A percentile compares a stretch with the other conserved stretches of the same genome.
Evolutionary conservation across 30 jellyfish, hydroid and myxozoan genomes (phyloP).

Genomic region (Turritopsis rubra): DNA sequence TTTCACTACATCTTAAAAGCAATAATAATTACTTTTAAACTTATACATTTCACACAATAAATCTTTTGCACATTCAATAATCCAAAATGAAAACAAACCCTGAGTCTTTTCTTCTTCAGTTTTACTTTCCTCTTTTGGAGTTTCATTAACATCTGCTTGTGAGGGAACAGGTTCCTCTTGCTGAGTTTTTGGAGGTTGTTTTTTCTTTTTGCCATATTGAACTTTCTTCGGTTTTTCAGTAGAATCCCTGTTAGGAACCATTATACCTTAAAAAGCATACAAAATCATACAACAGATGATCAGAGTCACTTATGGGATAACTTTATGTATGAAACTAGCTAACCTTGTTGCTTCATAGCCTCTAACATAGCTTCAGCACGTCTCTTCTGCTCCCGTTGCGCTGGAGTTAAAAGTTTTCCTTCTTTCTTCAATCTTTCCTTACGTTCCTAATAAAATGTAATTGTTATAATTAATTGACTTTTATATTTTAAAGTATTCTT

Average conservation of each 20-base stretch:
- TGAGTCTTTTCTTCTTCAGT: constrained; percentile 10
- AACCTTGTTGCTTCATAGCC: constrained; percentile 88
- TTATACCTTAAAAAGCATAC: constrained; percentile 3
- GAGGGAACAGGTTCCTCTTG: constrained; percentile 14
- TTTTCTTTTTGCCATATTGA: constrained; percentile 67
- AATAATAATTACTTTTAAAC: not conserved
- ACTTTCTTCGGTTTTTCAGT: constrained; percentile 75
- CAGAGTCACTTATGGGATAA: too few species aligned
- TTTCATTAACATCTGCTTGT: constrained; percentile 19
- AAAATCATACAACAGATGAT: too few species aligned
- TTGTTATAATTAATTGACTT: not conserved
- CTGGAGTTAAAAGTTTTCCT: constrained; percentile 93
- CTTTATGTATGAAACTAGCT: too few species aligned
- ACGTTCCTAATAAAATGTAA: constrained; percentile 43
- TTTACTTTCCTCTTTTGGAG: constrained; percentile 26
- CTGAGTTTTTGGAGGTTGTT: constrained; percentile 38
- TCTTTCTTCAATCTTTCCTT: constrained; percentile 70
- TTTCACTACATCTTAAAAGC: not conserved
- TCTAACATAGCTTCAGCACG: constrained; percentile 80
- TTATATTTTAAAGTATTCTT: not conserved
- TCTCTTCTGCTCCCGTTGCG: constrained; percentile 85
- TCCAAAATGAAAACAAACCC: not conserved
- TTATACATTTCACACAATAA: not conserved
- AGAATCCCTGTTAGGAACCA: constrained; percentile 13
- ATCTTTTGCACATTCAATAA: not conserved